Conservation (phyloP, 2,888 invertebrate genomes). For the Watsonalla cultraria region DNA sequence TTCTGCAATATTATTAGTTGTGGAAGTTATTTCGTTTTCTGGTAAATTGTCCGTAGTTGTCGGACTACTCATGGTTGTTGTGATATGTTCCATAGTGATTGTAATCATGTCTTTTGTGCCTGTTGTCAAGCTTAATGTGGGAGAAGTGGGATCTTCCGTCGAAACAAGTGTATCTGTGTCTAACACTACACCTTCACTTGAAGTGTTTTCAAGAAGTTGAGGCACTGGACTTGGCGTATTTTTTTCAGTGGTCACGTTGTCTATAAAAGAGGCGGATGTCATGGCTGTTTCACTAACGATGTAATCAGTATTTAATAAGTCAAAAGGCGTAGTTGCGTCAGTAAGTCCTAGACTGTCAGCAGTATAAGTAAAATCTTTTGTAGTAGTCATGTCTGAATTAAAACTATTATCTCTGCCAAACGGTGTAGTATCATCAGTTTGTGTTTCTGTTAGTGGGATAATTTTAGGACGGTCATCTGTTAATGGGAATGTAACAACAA, state of each 20-base stretch:
- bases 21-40: neutral
- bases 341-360: slow-evolving; percentile 6
- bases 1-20: slow-evolving; percentile 9
- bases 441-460: slow-evolving; percentile 71
- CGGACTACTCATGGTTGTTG: neutral
- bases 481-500: slow-evolving; percentile 68
- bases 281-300: slow-evolving; percentile 4
- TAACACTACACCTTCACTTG: no score
- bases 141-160: neutral
- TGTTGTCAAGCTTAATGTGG: neutral
- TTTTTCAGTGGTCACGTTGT: slow-evolving; percentile 11
- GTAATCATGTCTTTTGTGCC: neutral
- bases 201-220: no score
- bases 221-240: neutral
- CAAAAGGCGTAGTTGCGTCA: slow-evolving; percentile 3
- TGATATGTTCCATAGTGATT: neutral
- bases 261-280: slow-evolving; percentile 5
- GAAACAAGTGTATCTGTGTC: neutral
- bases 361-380: slow-evolving; percentile 20
- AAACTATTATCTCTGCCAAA: slow-evolving; percentile 39
- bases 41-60: neutral
- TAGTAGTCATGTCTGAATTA: slow-evolving; percentile 30
- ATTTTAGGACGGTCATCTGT: slow-evolving; percentile 73
- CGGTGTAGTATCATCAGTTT: slow-evolving; percentile 47
- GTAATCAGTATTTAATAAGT: slow-evolving; percentile 2